phyloP scores from a whole-genome alignment of 2,888 invertebrate species.

The Charanyca ferruginea region DNA sequence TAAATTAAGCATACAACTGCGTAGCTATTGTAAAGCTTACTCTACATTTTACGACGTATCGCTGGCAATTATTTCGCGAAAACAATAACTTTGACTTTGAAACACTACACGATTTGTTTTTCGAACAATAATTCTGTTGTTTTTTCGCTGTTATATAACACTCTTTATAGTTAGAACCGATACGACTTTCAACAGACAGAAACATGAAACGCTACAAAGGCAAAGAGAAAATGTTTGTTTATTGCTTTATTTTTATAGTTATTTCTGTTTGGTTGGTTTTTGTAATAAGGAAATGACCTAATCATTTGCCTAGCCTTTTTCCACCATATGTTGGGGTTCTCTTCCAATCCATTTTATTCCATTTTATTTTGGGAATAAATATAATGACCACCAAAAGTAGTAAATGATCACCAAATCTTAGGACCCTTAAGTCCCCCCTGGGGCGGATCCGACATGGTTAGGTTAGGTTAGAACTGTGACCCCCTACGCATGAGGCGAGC shows the following conservation, averaged over 20 bases:
- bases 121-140: constrained; percentile 24
- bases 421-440: too few relatives aligned
- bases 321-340: too few relatives aligned
- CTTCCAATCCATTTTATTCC: too few relatives aligned
- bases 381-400: too few relatives aligned
- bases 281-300: too few relatives aligned
- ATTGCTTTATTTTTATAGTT: constrained; percentile 12
- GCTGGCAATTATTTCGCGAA: constrained; percentile 4
- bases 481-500: too few relatives aligned
- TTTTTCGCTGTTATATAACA: constrained; percentile 32
- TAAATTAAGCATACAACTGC: constrained; percentile 39
- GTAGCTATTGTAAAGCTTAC: constrained; percentile 30
- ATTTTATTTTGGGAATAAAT: too few relatives aligned
- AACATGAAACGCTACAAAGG: constrained; percentile 41
- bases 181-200: constrained; percentile 28
- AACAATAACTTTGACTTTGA: constrained; percentile 33
- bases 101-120: constrained; percentile 33
- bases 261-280: constrained; percentile 2
- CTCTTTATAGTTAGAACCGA: constrained; percentile 11
- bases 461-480: too few relatives aligned
- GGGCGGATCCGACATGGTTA: too few relatives aligned
- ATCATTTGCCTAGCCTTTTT: too few relatives aligned
- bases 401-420: too few relatives aligned
- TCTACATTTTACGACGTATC: constrained; percentile 26
- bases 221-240: constrained; percentile 7